Evolutionary conservation across 2,888 invertebrate genomes (phyloP), one percentile per base, ranked within the genome.

Genomic region (Drosophila borealis): DNA sequence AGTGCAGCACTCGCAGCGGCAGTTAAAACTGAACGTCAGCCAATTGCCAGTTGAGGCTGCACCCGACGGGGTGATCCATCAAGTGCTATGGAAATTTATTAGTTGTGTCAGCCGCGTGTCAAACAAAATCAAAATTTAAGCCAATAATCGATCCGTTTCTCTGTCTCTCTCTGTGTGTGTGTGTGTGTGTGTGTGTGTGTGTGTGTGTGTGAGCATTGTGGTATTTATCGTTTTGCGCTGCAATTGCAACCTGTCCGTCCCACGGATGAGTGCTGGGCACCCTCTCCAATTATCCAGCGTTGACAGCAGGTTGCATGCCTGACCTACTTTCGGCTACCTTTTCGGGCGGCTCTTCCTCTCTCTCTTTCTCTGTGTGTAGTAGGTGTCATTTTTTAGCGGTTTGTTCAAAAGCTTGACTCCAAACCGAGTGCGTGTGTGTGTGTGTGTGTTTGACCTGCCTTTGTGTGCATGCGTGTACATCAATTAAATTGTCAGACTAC

Each of bases 301-400:
- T 87, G 88, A 82, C 88, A 82, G 81, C 88, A 76, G 79, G 85
- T 87, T 82, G 81, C 88, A 87, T 70, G 88, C 81, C 81, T 82
- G 81, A 82, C 88, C 81, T 87, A 82, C 76, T 82, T 82, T 75
- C 17, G 50, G 53, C 14, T 67, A 70, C 71, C 79, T 84, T 74
- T 79, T 66, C 42, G 67, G 68, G 45, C 71, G 39, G 14, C 62
- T 8, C 44, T 37, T 39, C 13, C 39, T 36, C 19, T 8, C 39
- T 2, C 13, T 2, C 33, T 13, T 17, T 10, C 13, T 6, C 21
- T 9, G n/a, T n/a, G 36, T 34, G 34, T 64, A 33, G 70, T 78
- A 81, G 86, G 88, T 83, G 88, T 83, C 72, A 83, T 72, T 73
- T 76, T 81, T 73, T 70, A 74, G 87, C 89, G 83, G 83, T 88